phyloP scores from a whole-genome alignment of 2,797 vertebrate species.

The Calcarius lapponicus region DNA sequence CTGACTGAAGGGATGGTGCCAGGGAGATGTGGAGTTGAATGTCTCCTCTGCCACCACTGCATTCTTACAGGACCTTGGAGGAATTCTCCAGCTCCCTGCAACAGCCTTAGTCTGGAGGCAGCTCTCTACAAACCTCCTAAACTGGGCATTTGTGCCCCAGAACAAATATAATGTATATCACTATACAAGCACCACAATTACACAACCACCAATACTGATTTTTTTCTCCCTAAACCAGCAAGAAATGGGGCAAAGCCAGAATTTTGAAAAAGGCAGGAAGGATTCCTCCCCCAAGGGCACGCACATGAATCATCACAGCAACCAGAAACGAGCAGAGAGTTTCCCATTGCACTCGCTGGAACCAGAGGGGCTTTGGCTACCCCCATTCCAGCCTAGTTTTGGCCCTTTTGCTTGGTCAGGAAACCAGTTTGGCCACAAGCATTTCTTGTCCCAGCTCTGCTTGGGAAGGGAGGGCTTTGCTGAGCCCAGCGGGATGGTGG shows the following conservation, averaged over 20 bases:
- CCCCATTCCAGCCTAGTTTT: not conserved
- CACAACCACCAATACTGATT: not conserved
- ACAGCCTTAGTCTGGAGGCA: not conserved
- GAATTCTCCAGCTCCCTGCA: not conserved
- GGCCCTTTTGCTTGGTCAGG: constrained; percentile 11
- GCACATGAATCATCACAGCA: not conserved
- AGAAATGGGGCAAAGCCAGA: not conserved
- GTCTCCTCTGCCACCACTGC: not conserved
- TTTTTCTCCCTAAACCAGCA: not conserved
- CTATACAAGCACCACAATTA: not conserved
- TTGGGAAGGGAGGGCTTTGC: not conserved
- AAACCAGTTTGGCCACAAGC: constrained; percentile 18
- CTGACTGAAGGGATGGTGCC: not conserved
- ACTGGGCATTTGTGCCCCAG: not conserved
- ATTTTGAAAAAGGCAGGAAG: not conserved
- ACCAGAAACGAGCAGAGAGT: not conserved
- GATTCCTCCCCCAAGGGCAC: not conserved
- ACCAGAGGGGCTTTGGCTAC: not conserved
- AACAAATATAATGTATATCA: not conserved
- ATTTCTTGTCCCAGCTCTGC: not conserved
- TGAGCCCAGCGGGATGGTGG: not conserved
- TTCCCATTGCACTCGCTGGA: constrained; percentile 11
- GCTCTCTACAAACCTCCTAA: not conserved
- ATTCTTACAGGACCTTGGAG: not conserved
- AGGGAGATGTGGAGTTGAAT: not conserved